Evolutionary conservation across 2,888 invertebrate species (phyloP), one percentile per base, ranked within the genome.

Genomic region (Monopis laevigella): DNA sequence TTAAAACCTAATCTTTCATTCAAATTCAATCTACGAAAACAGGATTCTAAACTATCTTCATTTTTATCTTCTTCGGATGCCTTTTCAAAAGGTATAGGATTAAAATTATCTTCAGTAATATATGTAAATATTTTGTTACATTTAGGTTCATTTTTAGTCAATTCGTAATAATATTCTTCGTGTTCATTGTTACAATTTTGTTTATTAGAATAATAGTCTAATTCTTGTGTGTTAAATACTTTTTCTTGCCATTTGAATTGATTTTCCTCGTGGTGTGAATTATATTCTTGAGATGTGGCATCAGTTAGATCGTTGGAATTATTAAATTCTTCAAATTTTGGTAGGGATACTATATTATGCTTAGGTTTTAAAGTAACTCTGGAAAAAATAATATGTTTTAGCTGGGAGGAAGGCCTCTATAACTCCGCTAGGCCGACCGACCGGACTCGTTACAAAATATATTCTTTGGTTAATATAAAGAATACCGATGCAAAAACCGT

Each of bases 201-300:
- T 27, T 74, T 61, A 26, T 88, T 84, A 1, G 62, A 62, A 53
- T 87, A 90, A 42, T 82, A 80, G 39, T 84, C 75, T 7, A 82
- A 55, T 59, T 91, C 90, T 51, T 67, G 69, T 6, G 69, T 65
- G 47, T 87, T 86, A 43, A 89, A 86, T 1, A 82, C 62, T 67
- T 91, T 92, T 55, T 90, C 83, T 59, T 92, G 91, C 92, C 92
- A 92, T 48, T 64, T 61, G 47, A 91, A 86, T 29, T 48, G 55
- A 43, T 71, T 60, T 48, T 73, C 71, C 42, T 69, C 60, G 1
- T n/a, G n/a, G n/a, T n/a, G n/a, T n/a, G 6, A 24, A 24, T 24
- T 24, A n/a, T 29, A 7, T 29, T 29, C 12, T 4, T n/a, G 7
- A 29, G 29, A 29, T 11, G 14, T 8, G 14, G 14, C 46, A 13